These are phyloP conservation scores for Neosalanx taihuensis DNA, from an alignment of 2,797 vertebrate genomes.

Conservation along the genomic window DNA sequence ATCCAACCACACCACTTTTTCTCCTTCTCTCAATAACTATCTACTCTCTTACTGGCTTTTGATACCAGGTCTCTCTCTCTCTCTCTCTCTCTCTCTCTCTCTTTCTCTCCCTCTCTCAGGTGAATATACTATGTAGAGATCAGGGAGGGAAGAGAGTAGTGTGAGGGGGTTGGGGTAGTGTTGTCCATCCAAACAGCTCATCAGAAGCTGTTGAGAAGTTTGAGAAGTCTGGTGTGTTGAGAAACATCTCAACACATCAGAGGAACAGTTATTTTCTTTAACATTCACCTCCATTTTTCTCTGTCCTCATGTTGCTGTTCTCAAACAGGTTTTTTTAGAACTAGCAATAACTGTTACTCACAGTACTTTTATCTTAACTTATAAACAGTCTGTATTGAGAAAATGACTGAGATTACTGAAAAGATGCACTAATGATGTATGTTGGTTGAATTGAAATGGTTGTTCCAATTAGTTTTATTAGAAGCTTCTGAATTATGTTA, in stretches of 20 bases:
- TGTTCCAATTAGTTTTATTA: neutral
- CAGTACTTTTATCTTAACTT: neutral
- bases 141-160: slow-evolving; percentile 57
- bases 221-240: no score
- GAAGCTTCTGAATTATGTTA: neutral
- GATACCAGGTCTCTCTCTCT: slow-evolving; percentile 13
- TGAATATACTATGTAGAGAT: slow-evolving; percentile 64
- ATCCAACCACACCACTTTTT: slow-evolving; percentile 53
- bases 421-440: neutral
- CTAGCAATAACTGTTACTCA: neutral
- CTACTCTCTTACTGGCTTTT: slow-evolving; percentile 12
- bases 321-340: slow-evolving; percentile 46
- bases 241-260: slow-evolving; percentile 19
- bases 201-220: no score
- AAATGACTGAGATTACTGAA: neutral
- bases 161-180: slow-evolving; percentile 56
- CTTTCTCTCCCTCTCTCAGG: slow-evolving; percentile 17
- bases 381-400: neutral
- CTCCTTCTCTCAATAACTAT: slow-evolving; percentile 25
- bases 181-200: slow-evolving; percentile 14
- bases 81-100: slow-evolving; percentile 28
- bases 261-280: slow-evolving; percentile 58
- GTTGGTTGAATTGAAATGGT: neutral
- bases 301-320: slow-evolving; percentile 56
- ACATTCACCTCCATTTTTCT: slow-evolving; percentile 61